phyloP scores from a whole-genome alignment of 2,888 invertebrate genomes.

The Campaea margaritaria region DNA sequence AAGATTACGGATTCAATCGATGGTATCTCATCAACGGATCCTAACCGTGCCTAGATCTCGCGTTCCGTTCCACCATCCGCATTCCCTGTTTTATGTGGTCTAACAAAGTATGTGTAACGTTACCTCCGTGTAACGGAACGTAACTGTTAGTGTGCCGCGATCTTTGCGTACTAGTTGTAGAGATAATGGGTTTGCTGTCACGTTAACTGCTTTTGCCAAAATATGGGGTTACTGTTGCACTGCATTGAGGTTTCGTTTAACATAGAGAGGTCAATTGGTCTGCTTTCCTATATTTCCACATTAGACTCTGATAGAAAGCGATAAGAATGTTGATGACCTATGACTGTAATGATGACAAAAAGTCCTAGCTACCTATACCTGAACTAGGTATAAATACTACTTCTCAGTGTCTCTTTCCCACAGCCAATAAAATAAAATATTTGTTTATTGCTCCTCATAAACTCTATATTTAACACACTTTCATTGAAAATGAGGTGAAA shows the following conservation, averaged over 20 bases:
- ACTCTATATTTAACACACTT: conserved; percentile 7
- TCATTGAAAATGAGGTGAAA: conserved; percentile 35
- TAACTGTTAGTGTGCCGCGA: conserved; percentile 56
- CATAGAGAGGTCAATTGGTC: neutral
- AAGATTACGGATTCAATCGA: conserved; percentile 21
- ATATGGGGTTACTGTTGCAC: conserved; percentile 40
- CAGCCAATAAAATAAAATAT: too few species aligned
- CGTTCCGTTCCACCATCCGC: conserved; percentile 56
- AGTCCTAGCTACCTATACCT: too few species aligned
- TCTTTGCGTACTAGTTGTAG: conserved; percentile 64
- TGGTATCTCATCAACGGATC: conserved; percentile 5
- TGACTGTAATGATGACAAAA: too few species aligned
- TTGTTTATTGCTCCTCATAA: neutral
- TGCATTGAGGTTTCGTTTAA: neutral
- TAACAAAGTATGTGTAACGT: conserved; percentile 32
- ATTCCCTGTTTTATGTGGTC: conserved; percentile 51
- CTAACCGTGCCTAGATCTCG: conserved; percentile 13
- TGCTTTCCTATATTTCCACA: neutral
- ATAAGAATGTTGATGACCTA: too few species aligned
- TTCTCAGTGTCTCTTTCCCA: too few species aligned
- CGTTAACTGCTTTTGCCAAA: conserved; percentile 44
- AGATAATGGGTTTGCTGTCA: conserved; percentile 56
- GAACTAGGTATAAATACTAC: too few species aligned
- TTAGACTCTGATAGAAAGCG: neutral
- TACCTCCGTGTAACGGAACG: conserved; percentile 61